Base-by-base conservation (phyloP, 2,888 invertebrate species). In the Trichopria drosophilae region DNA sequence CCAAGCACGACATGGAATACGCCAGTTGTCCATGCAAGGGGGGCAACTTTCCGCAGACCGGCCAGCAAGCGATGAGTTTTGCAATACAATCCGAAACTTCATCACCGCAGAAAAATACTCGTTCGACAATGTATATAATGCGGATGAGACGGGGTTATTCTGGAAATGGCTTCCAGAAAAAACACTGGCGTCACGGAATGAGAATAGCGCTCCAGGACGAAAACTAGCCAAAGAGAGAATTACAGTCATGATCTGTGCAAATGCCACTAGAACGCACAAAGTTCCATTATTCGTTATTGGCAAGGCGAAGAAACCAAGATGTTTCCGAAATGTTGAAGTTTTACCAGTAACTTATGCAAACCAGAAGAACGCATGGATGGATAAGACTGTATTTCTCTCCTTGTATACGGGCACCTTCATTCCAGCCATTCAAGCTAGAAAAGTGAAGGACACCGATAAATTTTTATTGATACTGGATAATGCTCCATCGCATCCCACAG, bases 281-380 rank as follows among this genome's bases (percentile, higher is more conserved):
- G 49, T 66, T 9, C 57, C 61, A 18, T 41, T 66, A 43, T 54
- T 68, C 34, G 36, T 68, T 3, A 60, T 69, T 46, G 63, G 64
- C 1, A 67, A 67, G 51, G 55, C 60, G 10, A 56, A 59, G 43
- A 63, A 61, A 12, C 59, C 63, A 19, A 40, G 61, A 29, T 59
- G 58, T 39, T 64, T 63, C 36, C 61, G 60, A 45, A 55, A 57
- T 32, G 35, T 58, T 3, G 37, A 35, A 5, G 36, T n/a, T 7
- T 35, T 61, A 16, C 60, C 62, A 24, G 31, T 62, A 9, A 24
- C 28, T 5, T 59, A 60, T 23, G 40, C 43, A 29, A 15, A 28
- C 20, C 57, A 58, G 22, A 56, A 49, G 9, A 62, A n/a, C n/a
- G n/a, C n/a, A n/a, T n/a, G n/a, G n/a, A n/a, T n/a, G n/a, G n/a